These are phyloP conservation scores for Andrena haemorrhoa DNA, from an alignment of 2,888 invertebrate species.

Conservation along the genomic window DNA sequence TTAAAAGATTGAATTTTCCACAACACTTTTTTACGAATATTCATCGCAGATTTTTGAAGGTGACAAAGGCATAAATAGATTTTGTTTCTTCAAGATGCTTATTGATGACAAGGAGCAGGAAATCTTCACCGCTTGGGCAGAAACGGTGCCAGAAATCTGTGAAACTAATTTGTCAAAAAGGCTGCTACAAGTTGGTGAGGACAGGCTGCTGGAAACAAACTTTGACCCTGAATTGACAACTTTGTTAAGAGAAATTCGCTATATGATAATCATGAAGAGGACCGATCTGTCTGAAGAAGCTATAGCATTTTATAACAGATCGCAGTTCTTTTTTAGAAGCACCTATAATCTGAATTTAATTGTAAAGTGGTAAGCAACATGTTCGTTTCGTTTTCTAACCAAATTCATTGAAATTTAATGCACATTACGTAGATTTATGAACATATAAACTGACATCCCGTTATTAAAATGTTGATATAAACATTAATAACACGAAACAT, in stretches of 20 bases:
- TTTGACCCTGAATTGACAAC: conserved; percentile 90
- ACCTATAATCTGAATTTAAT: conserved; percentile 82
- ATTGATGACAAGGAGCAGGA: conserved; percentile 88
- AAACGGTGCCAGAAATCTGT: conserved; percentile 88
- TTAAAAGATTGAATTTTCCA: not conserved
- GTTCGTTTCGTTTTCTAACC: not conserved
- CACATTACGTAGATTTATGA: too few species aligned
- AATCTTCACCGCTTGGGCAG: conserved; percentile 90
- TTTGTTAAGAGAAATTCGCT: conserved; percentile 93
- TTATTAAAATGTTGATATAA: too few species aligned
- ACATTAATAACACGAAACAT: too few species aligned
- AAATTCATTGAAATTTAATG: not conserved
- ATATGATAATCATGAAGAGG: conserved; percentile 89
- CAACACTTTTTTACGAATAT: not conserved
- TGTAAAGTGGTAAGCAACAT: conserved; percentile 74
- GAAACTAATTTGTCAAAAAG: conserved; percentile 88
- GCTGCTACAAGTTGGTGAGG: conserved; percentile 87
- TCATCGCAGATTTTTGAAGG: not conserved
- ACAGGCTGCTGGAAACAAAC: conserved; percentile 87
- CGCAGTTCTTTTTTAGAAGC: conserved; percentile 88
- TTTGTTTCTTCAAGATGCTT: conserved; percentile 81
- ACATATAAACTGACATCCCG: too few species aligned
- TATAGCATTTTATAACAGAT: conserved; percentile 88
- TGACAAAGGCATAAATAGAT: not conserved
- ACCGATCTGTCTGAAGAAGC: conserved; percentile 89